Evolutionary conservation across 2,888 invertebrate genomes (phyloP).

Genomic region (Acanthacorydalis orientalis): DNA sequence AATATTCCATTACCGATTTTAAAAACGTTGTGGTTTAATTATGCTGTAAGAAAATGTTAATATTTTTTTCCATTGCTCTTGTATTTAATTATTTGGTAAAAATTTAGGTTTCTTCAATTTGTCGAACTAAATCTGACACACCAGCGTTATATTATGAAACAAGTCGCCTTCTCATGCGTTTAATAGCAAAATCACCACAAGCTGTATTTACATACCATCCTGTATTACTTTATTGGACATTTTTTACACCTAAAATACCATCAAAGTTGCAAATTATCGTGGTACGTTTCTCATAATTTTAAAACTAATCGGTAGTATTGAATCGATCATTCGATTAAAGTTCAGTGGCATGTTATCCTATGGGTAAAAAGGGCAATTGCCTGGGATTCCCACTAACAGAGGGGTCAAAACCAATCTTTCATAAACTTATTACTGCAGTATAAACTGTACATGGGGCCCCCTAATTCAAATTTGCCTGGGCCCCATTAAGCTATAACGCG

Average conservation of each 20-base stretch:
- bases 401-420: too few relatives aligned
- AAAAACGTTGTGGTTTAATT: slow-evolving; percentile 2
- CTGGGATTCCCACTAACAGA: too few relatives aligned
- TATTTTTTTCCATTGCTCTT: neutral
- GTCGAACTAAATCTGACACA: neutral
- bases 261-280: neutral
- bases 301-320: too few relatives aligned
- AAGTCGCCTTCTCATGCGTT: neutral
- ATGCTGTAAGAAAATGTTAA: neutral
- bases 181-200: neutral
- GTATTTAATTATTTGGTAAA: neutral
- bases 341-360: too few relatives aligned
- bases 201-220: neutral
- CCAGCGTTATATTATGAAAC: neutral
- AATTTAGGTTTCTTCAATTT: neutral
- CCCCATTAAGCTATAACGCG: too few relatives aligned
- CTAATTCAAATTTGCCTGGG: too few relatives aligned
- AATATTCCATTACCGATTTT: neutral
- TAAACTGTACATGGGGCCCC: too few relatives aligned
- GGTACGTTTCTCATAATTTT: neutral
- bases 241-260: neutral
- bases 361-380: too few relatives aligned
- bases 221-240: neutral
- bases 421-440: too few relatives aligned
- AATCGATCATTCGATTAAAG: too few relatives aligned